Conservation (phyloP, 2,113 vertebrate genomes). For the Seriola aureovittata region DNA sequence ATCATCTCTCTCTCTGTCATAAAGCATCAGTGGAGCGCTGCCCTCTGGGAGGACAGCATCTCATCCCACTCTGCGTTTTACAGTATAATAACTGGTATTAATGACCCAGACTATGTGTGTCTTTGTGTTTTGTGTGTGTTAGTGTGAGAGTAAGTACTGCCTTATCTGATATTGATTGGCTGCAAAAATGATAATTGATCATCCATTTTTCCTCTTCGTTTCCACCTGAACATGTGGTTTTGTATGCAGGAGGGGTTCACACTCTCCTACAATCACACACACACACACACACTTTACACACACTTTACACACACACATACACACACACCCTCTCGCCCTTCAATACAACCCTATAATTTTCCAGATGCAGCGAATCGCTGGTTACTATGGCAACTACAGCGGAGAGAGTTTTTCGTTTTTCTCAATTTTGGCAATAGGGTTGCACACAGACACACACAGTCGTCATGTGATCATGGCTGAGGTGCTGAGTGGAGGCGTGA, state of each 20-base stretch:
- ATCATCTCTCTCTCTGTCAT: conserved; percentile 4
- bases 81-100: conserved; percentile 27
- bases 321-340: conserved; percentile 67
- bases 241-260: conserved; percentile 72
- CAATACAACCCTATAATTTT: conserved; percentile 83
- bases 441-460: conserved; percentile 30
- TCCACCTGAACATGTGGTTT: conserved; percentile 67
- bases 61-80: conserved; percentile 15
- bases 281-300: conserved; percentile 38
- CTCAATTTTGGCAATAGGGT: conserved; percentile 72
- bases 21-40: conserved; percentile 23
- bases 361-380: conserved; percentile 80
- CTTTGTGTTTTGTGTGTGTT: conserved; percentile 11
- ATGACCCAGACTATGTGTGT: conserved; percentile 28
- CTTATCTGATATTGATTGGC: conserved; percentile 34
- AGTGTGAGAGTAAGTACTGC: background rate
- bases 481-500: conserved; percentile 35
- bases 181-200: conserved; percentile 42
- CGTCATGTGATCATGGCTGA: conserved; percentile 38
- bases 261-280: conserved; percentile 55
- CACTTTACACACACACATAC: conserved; percentile 30
- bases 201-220: conserved; percentile 49
- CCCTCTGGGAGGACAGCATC: conserved; percentile 11
- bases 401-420: conserved; percentile 62
- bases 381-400: conserved; percentile 83